Base-by-base conservation (phyloP, 2,888 invertebrate genomes). In the Macrophya alboannulata region DNA sequence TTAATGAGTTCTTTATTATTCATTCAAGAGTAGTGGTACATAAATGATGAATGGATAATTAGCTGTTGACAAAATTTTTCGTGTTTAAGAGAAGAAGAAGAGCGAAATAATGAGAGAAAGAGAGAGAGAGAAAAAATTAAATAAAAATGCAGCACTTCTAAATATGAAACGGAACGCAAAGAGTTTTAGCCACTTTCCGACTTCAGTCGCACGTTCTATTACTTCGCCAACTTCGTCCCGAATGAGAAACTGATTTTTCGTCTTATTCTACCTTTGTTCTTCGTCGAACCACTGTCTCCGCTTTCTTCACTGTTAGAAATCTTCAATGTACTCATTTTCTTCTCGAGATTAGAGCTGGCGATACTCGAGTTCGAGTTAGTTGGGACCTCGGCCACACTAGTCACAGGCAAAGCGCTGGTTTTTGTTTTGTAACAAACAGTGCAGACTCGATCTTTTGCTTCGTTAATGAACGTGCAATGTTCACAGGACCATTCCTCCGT, bases 401-500 rank as follows among this genome's bases (percentile, higher is more conserved):
- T 87, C 1, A 90, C 90, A 2, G 91, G 92, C 8, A 93, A 85
- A 6, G 92, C 93, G 85, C 92, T 91, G 87, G 90, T 92, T 55
- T 91, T 92, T 0, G 98, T 98, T 92, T 98, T 98, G 91, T 98
- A 98, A 92, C 98, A 98, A 82, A 98, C 96, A 17, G 95, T 95
- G 91, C 98, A 98, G 62, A 98, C 97, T 89, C 96, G 96, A 0
- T 96, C 96, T 31, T 96, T 97, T 0, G 97, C 94, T 86, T 97
- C 96, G 92, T 98, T 98, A 4, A 98, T 97, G 92, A 96, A 98
- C 0, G 98, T 98, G 92, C 98, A 98, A 91, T 98, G 97, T 91
- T 98, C 97, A 92, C 98, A 98, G 88, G 97, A 96, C 98, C 98
- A 98, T 85, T 95, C 94, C 17, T 95, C 90, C 0, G 55, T 86